A percentile compares a stretch with the other conserved stretches of the same genome.
These are phyloP conservation scores for Hemiprocne comata DNA, from an alignment of 2,113 vertebrate species.

Conservation along the genomic window DNA sequence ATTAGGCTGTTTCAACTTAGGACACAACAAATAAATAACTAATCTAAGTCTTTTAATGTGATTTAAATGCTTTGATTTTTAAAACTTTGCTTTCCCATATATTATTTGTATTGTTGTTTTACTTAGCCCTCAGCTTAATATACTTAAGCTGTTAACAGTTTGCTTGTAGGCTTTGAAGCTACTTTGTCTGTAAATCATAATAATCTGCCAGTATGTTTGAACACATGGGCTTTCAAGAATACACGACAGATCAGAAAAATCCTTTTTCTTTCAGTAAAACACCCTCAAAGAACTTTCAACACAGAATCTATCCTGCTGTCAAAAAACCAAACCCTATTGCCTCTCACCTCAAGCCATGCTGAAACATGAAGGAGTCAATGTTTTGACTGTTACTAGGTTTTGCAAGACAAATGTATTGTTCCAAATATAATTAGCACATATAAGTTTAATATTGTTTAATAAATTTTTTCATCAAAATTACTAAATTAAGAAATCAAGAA, in stretches of 20 bases:
- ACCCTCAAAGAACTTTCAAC: neutral
- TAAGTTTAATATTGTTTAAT: neutral
- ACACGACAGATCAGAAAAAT: neutral
- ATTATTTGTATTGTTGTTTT: neutral
- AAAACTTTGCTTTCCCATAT: neutral
- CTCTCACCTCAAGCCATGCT: neutral
- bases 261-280: neutral
- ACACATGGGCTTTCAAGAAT: neutral
- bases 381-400: neutral
- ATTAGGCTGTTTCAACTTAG: neutral
- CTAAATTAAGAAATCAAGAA: neutral
- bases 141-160: neutral
- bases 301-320: neutral
- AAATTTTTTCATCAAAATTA: neutral
- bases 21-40: neutral
- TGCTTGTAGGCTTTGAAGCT: neutral
- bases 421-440: neutral
- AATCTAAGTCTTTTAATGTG: neutral
- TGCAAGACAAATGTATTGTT: neutral
- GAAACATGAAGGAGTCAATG: neutral
- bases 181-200: neutral
- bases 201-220: neutral
- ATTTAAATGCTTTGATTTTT: neutral
- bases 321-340: neutral
- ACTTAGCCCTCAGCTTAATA: neutral